phyloP scores from a whole-genome alignment of 2,113 vertebrate genomes.

The Lycaon pictus region DNA sequence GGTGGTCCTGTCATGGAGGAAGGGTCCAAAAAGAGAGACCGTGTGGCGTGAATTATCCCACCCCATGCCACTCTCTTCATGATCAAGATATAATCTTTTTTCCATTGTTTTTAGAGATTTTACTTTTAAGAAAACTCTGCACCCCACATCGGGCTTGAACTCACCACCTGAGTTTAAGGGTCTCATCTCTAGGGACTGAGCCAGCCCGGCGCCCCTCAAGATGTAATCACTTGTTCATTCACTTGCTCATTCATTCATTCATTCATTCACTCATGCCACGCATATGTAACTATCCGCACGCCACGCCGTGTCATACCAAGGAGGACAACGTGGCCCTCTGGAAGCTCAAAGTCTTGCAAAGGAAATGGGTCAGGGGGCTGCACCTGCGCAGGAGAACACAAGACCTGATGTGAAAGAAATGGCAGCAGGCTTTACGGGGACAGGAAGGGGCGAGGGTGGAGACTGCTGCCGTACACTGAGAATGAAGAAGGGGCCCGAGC shows the following conservation, averaged over 20 bases:
- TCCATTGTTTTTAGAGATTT: not conserved
- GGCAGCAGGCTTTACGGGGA: not conserved
- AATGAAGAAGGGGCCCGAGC: not conserved
- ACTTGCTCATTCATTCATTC: not conserved
- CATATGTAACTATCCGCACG: not conserved
- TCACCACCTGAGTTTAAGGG: not conserved
- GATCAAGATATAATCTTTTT: not conserved
- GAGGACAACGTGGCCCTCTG: not conserved
- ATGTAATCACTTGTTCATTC: not conserved
- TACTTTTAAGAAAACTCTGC: not conserved
- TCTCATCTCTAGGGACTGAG: not conserved
- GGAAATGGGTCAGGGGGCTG: not conserved
- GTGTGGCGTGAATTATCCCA: not conserved
- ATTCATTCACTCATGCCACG: not conserved
- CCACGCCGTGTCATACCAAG: not conserved
- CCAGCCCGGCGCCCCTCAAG: not conserved
- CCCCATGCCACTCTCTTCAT: not conserved
- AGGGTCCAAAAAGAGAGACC: not conserved
- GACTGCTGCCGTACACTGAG: not conserved
- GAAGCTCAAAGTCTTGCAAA: not conserved
- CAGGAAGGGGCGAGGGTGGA: not conserved
- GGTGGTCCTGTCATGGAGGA: not conserved
- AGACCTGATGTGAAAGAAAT: not conserved
- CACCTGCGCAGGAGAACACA: not conserved
- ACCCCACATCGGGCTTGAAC: not conserved